Evolutionary conservation across 2,888 invertebrate genomes (phyloP), one percentile per base, ranked within the genome.

Genomic region (Sarcophaga caerulescens): DNA sequence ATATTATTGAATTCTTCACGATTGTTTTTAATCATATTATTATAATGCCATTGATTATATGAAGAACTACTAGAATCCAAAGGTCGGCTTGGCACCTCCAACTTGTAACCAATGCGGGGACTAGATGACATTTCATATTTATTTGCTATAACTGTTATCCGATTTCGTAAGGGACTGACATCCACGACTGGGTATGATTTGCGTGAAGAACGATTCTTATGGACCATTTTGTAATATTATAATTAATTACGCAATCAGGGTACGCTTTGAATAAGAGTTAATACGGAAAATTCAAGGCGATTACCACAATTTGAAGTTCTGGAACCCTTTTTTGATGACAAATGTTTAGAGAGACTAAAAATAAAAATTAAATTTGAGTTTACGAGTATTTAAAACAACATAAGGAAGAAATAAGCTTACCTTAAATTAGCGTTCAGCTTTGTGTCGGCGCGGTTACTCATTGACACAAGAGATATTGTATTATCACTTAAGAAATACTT

Each of bases 231-330:
- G 82, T 82, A 44, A 25, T 25, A 71, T 63, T 44, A 44, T 59
- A 10, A 57, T 59, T 62, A 59, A 44, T 21, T 45, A 14, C 17
- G 52, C 8, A 88, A 77, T 95, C 97, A 97, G 89, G 97, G 97
- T 88, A 97, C 97, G 96, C 96, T 97, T 93, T 97, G 97, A 74
- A 97, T 94, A 92, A 96, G 96, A 73, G 96, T 97, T 70, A 97
- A 95, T 65, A 97, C 97, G 91, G 96, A 95, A 93, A 97, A 95
- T 94, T 97, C 97, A 93, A 97, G 94, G 84, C 96, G 95, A 94
- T 97, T 97, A 89, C 96, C 97, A 93, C 96, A 95, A 94, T 97
- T 97, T 89, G 97, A 97, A 89, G 96, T 95, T 90, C 97, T 95
- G 90, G 97, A 97, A 89, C 97, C 96, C 94, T 97, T 96, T 90